Evolutionary conservation across 2,113 vertebrate species (phyloP), one percentile per base, ranked within the genome.

Genomic region (Crocuta crocuta): DNA sequence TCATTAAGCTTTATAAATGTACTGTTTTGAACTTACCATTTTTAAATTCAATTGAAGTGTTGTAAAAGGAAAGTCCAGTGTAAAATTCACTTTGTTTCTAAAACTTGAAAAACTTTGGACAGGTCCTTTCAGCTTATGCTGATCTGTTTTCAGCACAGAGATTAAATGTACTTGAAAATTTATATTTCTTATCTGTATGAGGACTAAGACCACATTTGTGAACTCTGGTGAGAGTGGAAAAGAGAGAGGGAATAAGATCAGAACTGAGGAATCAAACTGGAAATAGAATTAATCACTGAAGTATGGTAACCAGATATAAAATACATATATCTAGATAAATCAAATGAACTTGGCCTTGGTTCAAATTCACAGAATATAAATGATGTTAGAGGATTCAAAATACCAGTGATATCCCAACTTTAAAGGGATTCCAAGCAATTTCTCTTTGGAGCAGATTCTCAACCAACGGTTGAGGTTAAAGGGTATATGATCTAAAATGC

Each of bases 71-170:
- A 48, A 85, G 5, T 28, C 53, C 68, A 81, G 55, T 78, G 6
- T 55, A 80, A 95, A 93, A 39, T 66, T 17, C 33, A 28, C 35
- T 48, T 68, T 96, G n/a, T 93, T 76, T 83, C 23, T 92, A 68
- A 94, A 70, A 0, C 21, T 83, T 74, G 7, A 63, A 74, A 28
- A 43, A 53, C 35, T 87, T 71, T 87, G 21, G 33, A 73, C 0
- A 85, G 10, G 80, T 53, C 5, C 2, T 85, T 71, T 89, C 28
- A 68, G 33, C n/a, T 91, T 80, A 31, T 33, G 31, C 10, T 39
- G 31, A 79, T 53, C 31, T 10, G 70, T 91, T 31, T 79, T 87
- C 31, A 88, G 28, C 45, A 91, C 39, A 91, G 43, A 84, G 35
- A 73, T 65, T 35, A 82, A 68, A 23, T 31, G 8, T 35, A 82